Evolutionary conservation across 2,113 vertebrate species (phyloP).

Genomic region (Pseudorhombus dupliciocellatus): DNA sequence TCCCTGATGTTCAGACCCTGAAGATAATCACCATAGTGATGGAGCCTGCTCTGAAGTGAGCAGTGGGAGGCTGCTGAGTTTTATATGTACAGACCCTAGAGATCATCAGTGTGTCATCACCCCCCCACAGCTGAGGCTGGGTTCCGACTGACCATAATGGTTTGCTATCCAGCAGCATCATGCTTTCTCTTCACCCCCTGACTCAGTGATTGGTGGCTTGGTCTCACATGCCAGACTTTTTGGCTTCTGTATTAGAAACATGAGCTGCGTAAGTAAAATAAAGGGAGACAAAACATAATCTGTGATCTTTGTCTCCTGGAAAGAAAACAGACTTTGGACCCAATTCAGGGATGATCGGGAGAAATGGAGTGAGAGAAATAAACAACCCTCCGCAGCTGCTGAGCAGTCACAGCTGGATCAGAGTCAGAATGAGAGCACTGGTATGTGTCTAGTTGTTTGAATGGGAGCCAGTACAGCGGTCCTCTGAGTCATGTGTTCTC

Average conservation of each 20-base stretch:
- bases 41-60: background rate
- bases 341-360: background rate
- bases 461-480: background rate
- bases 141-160: slow-evolving; percentile 6
- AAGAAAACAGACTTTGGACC: background rate
- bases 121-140: background rate
- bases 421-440: background rate
- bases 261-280: background rate
- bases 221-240: background rate
- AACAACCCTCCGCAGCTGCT: background rate
- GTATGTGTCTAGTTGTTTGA: background rate
- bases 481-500: background rate
- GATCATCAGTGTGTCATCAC: slow-evolving; percentile 48
- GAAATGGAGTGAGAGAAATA: background rate
- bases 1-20: slow-evolving; percentile 11
- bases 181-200: background rate
- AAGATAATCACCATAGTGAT: background rate
- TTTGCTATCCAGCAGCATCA: background rate
- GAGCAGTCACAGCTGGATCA: background rate
- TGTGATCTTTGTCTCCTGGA: background rate
- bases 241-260: background rate
- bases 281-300: background rate
- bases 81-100: slow-evolving; percentile 50
- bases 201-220: background rate
- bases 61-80: slow-evolving; percentile 16